Conservation (phyloP, 2,888 invertebrate genomes). For the Ormyrus labotus region DNA sequence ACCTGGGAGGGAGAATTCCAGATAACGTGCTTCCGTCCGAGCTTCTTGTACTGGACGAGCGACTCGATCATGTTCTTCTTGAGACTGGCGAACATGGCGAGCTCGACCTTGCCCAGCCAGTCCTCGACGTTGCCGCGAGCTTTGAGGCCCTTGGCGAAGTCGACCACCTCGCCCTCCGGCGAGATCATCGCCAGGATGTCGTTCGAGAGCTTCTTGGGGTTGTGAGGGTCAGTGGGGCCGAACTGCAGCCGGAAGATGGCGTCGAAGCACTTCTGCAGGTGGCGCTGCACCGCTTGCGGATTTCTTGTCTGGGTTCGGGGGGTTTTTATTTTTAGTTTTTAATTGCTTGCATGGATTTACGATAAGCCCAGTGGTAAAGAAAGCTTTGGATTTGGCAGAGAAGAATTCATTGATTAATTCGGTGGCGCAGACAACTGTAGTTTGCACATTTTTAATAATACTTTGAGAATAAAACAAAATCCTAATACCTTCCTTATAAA, state of each 20-base stretch:
- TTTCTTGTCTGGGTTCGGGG: conserved; percentile 81
- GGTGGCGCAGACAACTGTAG: background rate
- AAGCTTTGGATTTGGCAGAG: background rate
- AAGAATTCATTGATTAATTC: background rate
- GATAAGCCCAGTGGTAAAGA: background rate
- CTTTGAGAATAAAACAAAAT: no score
- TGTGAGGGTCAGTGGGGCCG: conserved; percentile 79
- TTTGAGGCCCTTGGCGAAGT: conserved; percentile 88
- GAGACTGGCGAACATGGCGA: conserved; percentile 90
- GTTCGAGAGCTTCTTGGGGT: conserved; percentile 80
- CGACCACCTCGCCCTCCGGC: conserved; percentile 90
- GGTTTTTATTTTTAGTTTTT: background rate
- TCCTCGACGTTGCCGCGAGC: conserved; percentile 94
- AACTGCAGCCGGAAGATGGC: conserved; percentile 88
- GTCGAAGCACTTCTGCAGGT: conserved; percentile 92
- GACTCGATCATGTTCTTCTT: conserved; percentile 86
- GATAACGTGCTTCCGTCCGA: conserved; percentile 85
- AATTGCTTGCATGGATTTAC: background rate
- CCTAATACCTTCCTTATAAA: no score
- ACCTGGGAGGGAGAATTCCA: conserved; percentile 86
- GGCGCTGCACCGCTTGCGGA: conserved; percentile 92
- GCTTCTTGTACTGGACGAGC: conserved; percentile 82
- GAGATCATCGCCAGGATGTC: conserved; percentile 94
- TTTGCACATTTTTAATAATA: no score
- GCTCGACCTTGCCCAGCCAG: conserved; percentile 94